Evolutionary conservation across 2,888 invertebrate genomes (phyloP).

Genomic region (Mongoloraphidia duomilia): DNA sequence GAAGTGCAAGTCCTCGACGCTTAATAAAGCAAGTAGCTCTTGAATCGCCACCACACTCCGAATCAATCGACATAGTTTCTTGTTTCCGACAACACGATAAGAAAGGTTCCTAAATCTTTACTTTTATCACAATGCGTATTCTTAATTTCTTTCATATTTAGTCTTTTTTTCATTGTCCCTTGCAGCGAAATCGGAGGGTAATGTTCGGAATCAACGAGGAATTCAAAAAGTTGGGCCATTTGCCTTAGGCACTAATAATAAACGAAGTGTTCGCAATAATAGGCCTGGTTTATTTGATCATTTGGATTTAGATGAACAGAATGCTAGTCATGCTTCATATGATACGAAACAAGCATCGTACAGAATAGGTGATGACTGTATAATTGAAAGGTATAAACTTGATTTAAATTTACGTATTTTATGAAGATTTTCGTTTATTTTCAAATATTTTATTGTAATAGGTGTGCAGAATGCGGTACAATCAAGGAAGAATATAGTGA

Average conservation of each 20-base stretch:
- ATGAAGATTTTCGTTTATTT: neutral
- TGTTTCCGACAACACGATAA: neutral
- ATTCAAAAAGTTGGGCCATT: constrained; percentile 38
- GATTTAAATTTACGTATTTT: neutral
- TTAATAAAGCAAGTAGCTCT: constrained; percentile 58
- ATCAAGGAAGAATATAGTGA: constrained; percentile 87
- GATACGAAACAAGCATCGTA: constrained; percentile 46
- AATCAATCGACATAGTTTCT: neutral
- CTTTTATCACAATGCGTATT: no score
- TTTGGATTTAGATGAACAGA: constrained; percentile 8
- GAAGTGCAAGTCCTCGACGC: constrained; percentile 47
- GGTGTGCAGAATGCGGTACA: constrained; percentile 82
- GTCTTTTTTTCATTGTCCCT: no score
- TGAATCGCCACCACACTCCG: constrained; percentile 40
- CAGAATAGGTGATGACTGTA: constrained; percentile 54
- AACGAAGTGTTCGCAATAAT: constrained; percentile 13
- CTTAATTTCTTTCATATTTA: no score
- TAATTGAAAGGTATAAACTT: constrained; percentile 41
- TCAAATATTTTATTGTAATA: constrained; percentile 8
- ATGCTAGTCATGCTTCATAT: constrained; percentile 23
- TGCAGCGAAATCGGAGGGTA: constrained; percentile 19
- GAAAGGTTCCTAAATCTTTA: neutral
- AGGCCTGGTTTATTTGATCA: constrained; percentile 7
- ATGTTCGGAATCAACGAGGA: constrained; percentile 33
- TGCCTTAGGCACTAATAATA: constrained; percentile 34